Conservation (phyloP, 2,113 vertebrate species). For the Corythaeola cristata region DNA sequence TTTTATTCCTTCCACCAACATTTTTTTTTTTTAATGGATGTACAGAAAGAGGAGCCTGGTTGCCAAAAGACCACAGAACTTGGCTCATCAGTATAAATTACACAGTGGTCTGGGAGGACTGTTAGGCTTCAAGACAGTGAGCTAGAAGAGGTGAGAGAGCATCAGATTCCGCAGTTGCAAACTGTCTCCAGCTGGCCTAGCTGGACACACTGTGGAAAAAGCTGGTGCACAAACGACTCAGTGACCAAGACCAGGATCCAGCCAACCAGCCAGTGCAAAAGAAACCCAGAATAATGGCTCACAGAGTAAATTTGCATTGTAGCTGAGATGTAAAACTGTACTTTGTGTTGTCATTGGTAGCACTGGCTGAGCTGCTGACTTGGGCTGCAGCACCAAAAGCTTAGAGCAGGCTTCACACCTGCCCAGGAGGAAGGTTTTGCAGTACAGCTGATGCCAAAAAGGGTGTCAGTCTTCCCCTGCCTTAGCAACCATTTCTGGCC, state of each 20-base stretch:
- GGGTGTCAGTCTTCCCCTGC: neutral
- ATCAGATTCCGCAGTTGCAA: neutral
- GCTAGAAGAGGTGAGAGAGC: neutral
- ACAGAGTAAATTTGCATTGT: neutral
- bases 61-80: neutral
- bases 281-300: neutral
- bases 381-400: neutral
- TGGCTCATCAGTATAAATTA: neutral
- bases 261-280: neutral
- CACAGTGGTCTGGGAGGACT: neutral
- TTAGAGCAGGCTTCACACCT: neutral
- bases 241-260: neutral
- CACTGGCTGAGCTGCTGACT: neutral
- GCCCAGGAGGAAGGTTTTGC: fast-evolving
- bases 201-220: fast-evolving
- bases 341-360: neutral
- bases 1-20: neutral
- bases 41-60: neutral
- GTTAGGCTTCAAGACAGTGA: neutral
- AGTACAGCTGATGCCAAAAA: neutral
- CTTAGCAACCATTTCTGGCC: neutral
- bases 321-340: neutral
- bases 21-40: neutral
- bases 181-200: neutral
- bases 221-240: fast-evolving